Evolutionary conservation across 2,888 invertebrate species (phyloP), one percentile per base, ranked within the genome.

Genomic region (Drosophila picticornis): DNA sequence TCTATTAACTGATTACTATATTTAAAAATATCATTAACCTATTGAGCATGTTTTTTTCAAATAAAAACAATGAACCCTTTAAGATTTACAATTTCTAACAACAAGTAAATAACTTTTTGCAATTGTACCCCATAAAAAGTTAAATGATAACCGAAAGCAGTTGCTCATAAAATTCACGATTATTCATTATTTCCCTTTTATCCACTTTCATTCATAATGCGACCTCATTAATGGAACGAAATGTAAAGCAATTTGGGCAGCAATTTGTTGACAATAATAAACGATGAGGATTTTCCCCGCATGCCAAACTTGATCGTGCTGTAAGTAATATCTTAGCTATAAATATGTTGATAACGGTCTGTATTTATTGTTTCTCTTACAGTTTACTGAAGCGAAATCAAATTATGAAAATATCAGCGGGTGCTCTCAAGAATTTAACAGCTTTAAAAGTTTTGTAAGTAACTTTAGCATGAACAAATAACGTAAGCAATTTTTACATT

Each of bases 381-480:
- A 98, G 98, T 92, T 95, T 97, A 91, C 94, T 98, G 92, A 96
- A 96, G 92, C 95, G 97, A 91, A 99, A 99, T 94, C 96, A 96
- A 94, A 96, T 99, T 92, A 94, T 95, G 79, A 94, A 95, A 92
- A 96, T 99, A 90, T 95, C 96, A 84, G 95, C 95, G 84, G 95
- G 95, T 84, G 97, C 97, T 67, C 98, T 99, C 93, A 94, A 94
- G 84, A 96, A 96, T 94, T 94, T 98, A 88, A 96, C 96, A 72
- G 95, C 95, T 81, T 95, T 99, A 77, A 95, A 96, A 93, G 96
- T 97, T 85, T 94, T 98, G 98, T 98, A 94, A 97, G 98, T 97
- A 94, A 63, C 64, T 43, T 32, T 11, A 58, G 27, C 52, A 75
- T 70, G 51, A 75, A 71, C 60, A 75, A 77, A 81, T 79, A 77